These are phyloP conservation scores for Alloscopus bannaensis DNA, from an alignment of 2,888 invertebrate species.

Conservation along the genomic window DNA sequence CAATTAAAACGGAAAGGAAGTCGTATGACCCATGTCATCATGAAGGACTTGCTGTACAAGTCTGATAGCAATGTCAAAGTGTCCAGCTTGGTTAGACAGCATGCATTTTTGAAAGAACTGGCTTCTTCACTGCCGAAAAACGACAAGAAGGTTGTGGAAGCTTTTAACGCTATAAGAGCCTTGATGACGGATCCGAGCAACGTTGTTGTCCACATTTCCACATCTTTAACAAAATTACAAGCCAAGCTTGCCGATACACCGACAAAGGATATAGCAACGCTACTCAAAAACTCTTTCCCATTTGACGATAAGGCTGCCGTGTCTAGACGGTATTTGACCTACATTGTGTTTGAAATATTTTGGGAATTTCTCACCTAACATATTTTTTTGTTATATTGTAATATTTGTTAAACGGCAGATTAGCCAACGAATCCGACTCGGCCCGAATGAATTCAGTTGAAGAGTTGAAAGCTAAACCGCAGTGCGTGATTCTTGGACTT, in stretches of 20 bases:
- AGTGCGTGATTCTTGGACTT: slow-evolving; percentile 83
- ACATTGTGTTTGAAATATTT: neutral
- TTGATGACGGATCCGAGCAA: slow-evolving; percentile 80
- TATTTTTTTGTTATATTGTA: slow-evolving; percentile 8
- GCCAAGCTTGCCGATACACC: slow-evolving; percentile 75
- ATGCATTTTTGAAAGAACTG: slow-evolving; percentile 84
- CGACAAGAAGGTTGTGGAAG: slow-evolving; percentile 74
- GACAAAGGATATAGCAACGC: slow-evolving; percentile 40
- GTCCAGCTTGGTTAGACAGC: slow-evolving; percentile 85
- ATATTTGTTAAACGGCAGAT: slow-evolving; percentile 23
- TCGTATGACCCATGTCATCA: slow-evolving; percentile 81
- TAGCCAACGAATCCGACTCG: slow-evolving; percentile 68
- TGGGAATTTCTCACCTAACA: neutral
- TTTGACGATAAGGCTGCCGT: slow-evolving; percentile 46
- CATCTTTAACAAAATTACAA: slow-evolving; percentile 81
- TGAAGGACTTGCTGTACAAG: slow-evolving; percentile 80
- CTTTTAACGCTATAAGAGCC: slow-evolving; percentile 80
- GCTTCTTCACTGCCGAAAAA: slow-evolving; percentile 78
- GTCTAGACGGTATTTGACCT: neutral
- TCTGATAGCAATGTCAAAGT: slow-evolving; percentile 80
- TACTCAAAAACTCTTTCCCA: slow-evolving; percentile 59
- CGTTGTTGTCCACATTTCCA: slow-evolving; percentile 84
- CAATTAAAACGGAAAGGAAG: slow-evolving; percentile 85
- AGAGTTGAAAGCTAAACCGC: slow-evolving; percentile 54
- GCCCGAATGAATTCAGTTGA: slow-evolving; percentile 65